phyloP scores from a whole-genome alignment of 2,113 vertebrate species.

The Sterna hirundo region DNA sequence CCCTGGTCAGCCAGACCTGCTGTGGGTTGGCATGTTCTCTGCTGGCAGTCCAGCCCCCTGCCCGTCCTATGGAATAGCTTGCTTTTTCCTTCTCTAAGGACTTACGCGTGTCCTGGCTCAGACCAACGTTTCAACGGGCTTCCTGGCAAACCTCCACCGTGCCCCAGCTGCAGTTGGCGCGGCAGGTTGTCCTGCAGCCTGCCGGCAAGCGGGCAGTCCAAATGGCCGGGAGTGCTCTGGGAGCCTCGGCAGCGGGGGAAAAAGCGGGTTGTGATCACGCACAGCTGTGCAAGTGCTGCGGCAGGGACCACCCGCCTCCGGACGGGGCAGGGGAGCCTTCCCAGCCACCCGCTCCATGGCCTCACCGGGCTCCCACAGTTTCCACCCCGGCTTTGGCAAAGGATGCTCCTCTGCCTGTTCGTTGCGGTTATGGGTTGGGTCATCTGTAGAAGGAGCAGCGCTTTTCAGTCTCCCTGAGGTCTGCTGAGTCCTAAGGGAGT shows the following conservation, averaged over 20 bases:
- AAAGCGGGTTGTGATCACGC: rapidly evolving
- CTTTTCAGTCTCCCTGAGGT: not conserved
- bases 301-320: not conserved
- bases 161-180: not conserved
- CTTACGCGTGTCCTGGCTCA: not conserved
- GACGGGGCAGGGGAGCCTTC: not conserved
- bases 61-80: not conserved
- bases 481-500: not conserved
- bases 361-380: not conserved
- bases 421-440: not conserved
- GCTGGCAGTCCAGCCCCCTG: not conserved
- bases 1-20: not conserved
- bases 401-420: not conserved
- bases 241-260: rapidly evolving
- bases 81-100: not conserved
- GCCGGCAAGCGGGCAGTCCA: not conserved
- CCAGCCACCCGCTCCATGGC: rapidly evolving
- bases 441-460: not conserved
- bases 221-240: rapidly evolving
- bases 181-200: not conserved
- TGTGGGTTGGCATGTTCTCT: not conserved
- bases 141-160: rapidly evolving
- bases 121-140: not conserved
- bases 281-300: rapidly evolving
- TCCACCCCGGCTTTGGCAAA: not conserved